Evolutionary conservation across 2,888 invertebrate species (phyloP), one percentile per base, ranked within the genome.

Genomic region (Ischnus inquisitorius): DNA sequence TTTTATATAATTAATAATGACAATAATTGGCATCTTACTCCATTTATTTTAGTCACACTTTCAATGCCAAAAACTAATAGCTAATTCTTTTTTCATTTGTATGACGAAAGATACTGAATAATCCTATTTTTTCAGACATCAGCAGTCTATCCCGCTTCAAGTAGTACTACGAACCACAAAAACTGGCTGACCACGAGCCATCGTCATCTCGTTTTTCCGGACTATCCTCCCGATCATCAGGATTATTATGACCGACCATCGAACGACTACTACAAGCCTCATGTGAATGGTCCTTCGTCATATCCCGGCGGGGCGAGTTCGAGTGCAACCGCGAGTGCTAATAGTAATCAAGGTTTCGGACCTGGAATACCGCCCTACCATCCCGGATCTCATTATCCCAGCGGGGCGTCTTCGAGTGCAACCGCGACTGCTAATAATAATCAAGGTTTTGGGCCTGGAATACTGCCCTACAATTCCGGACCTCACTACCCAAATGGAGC

Each of bases 151-250:
- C 60, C 72, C 41, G 43, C 46, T 6, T 6, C 19, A 19, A 22
- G 22, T 19, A 43, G 22, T 22, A 0, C 43, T 10, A 22, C 4
- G 6, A 64, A 51, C 64, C 64, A 22, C 39, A 64, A 64, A 14
- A 51, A 34, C 62, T 75, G 64, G 75, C 22, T 64, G 51, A 28
- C 75, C 0, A 28, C 64, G n/a, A 19, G 19, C 5, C 28, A 39
- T 6, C 19, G 46, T 28, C n/a, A 48, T 25, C 28, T 12, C n/a
- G 4, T 22, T 25, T 51, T 39, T 25, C 39, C 62, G 28, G 41
- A 28, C 48, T 71, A 79, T 54, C 46, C 19, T 51, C 67, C 71
- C 10, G 64, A 16, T 57, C 46, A 72, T 79, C 43, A 54, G 10
- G 25, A 41, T 54, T 41, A 71, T 51, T 39, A 65, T 28, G 54